Evolutionary conservation across 2,888 invertebrate genomes (phyloP).

Genomic region (Caenorhabditis uteleia): DNA sequence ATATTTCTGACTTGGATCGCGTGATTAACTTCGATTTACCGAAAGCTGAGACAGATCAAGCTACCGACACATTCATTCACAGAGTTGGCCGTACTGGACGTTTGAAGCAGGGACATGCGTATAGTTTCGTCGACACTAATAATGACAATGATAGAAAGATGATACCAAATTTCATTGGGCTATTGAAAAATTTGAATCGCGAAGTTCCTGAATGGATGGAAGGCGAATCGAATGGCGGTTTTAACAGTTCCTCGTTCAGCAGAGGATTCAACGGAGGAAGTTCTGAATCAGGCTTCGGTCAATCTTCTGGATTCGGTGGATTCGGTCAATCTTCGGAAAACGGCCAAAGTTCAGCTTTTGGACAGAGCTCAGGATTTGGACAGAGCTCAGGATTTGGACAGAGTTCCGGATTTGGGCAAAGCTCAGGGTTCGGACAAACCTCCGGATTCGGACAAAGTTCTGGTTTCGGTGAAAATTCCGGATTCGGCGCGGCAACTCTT

Average conservation of each 20-base stretch:
- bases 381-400: too few relatives aligned
- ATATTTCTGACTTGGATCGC: slow-evolving; percentile 79
- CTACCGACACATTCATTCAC: slow-evolving; percentile 69
- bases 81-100: slow-evolving; percentile 74
- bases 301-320: too few relatives aligned
- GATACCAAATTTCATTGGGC: slow-evolving; percentile 32
- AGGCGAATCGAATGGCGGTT: too few relatives aligned
- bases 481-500: too few relatives aligned
- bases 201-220: not conserved
- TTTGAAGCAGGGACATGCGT: slow-evolving; percentile 60
- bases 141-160: slow-evolving; percentile 11
- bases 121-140: slow-evolving; percentile 39
- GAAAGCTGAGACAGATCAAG: slow-evolving; percentile 58
- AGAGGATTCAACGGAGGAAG: not conserved
- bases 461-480: too few relatives aligned
- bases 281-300: not conserved
- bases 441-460: too few relatives aligned
- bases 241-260: too few relatives aligned
- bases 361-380: too few relatives aligned
- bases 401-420: too few relatives aligned
- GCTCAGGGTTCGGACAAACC: too few relatives aligned
- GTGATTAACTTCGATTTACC: slow-evolving; percentile 74
- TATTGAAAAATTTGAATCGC: slow-evolving; percentile 5
- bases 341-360: not conserved
- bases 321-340: too few relatives aligned